These are phyloP conservation scores for Timema podura DNA, from an alignment of 2,888 invertebrate genomes.

Conservation along the genomic window DNA sequence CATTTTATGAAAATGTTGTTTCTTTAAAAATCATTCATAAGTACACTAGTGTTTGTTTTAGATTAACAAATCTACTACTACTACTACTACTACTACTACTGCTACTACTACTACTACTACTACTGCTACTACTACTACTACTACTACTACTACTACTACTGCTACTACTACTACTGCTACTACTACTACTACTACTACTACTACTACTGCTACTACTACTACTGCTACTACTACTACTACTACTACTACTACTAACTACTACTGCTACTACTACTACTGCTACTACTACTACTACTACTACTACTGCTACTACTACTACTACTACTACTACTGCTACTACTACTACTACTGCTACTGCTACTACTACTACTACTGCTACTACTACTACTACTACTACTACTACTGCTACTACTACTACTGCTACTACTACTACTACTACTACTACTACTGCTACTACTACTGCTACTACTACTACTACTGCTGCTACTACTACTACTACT, in stretches of 20 bases:
- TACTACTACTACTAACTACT: not conserved
- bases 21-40: too few species aligned
- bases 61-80: not conserved
- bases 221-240: not conserved
- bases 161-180: not conserved
- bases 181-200: not conserved
- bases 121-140: not conserved
- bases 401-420: not conserved
- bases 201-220: not conserved
- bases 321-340: not conserved
- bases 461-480: not conserved
- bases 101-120: not conserved
- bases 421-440: not conserved
- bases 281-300: not conserved
- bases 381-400: not conserved
- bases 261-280: not conserved
- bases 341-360: not conserved
- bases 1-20: too few species aligned
- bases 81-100: not conserved
- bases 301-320: not conserved
- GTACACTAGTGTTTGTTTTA: not conserved
- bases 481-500: not conserved
- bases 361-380: not conserved
- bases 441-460: not conserved
- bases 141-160: not conserved